These are phyloP conservation scores for Zaprionus inermis DNA, from an alignment of 1,140 invertebrate species.

Conservation along the genomic window DNA sequence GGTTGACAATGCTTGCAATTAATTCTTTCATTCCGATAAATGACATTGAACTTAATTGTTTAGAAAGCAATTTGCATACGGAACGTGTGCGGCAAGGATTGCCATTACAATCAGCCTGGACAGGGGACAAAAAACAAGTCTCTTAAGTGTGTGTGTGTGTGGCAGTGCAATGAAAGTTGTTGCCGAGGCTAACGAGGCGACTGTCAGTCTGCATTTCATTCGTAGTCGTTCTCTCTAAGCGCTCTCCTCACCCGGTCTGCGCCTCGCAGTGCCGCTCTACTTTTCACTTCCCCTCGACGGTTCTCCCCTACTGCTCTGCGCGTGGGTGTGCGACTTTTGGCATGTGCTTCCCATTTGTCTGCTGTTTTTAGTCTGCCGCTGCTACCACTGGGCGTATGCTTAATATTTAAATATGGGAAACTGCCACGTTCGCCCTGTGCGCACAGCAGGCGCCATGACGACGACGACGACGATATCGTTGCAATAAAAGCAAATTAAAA, in stretches of 20 bases:
- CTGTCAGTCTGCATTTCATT: constrained; percentile 51
- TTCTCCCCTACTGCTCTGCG: background rate
- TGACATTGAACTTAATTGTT: constrained; percentile 66
- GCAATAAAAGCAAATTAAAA: constrained; percentile 2
- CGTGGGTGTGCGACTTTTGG: constrained; percentile 36
- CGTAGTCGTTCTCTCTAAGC: background rate
- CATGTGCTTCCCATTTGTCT: constrained; percentile 41
- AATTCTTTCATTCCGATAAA: constrained; percentile 56
- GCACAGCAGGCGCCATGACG: background rate
- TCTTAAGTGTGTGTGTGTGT: constrained; percentile 1
- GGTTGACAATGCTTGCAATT: constrained; percentile 55
- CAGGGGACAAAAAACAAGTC: constrained; percentile 5
- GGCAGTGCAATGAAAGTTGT: constrained; percentile 24
- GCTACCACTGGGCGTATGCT: constrained; percentile 29
- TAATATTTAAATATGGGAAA: constrained; percentile 38
- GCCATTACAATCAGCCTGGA: constrained; percentile 13
- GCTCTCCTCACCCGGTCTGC: no score
- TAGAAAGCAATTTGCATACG: constrained; percentile 65
- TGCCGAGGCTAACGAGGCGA: constrained; percentile 43
- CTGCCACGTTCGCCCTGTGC: constrained; percentile 6
- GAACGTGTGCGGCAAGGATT: constrained; percentile 27
- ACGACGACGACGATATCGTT: background rate
- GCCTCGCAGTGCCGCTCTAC: background rate
- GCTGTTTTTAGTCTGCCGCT: constrained; percentile 26
- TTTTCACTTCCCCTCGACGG: no score